These are phyloP conservation scores for Aporophyla nigra DNA, from an alignment of 2,888 invertebrate species.

Conservation along the genomic window DNA sequence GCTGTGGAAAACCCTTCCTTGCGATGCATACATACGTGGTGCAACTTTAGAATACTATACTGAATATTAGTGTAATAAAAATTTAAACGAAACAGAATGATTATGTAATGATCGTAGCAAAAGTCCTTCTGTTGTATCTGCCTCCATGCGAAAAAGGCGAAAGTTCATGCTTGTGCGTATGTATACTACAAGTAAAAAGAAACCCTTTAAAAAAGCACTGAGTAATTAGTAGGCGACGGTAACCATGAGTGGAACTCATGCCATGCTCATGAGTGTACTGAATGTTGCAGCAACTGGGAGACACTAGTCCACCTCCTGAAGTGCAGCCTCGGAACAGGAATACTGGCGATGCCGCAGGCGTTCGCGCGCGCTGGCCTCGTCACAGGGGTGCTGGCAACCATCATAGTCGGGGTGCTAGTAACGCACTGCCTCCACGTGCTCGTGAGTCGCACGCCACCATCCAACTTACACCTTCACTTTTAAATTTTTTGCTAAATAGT, in stretches of 20 bases:
- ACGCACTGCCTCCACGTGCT: constrained; percentile 97
- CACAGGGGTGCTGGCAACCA: constrained; percentile 94
- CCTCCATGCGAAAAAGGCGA: no score
- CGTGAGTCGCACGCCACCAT: constrained; percentile 76
- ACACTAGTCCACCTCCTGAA: constrained; percentile 97
- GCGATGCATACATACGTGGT: neutral
- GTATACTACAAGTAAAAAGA: neutral
- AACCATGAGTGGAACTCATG: neutral
- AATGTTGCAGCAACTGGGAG: constrained; percentile 93
- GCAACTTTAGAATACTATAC: neutral
- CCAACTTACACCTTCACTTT: neutral
- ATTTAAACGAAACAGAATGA: neutral
- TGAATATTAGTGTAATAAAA: neutral
- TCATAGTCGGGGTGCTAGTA: constrained; percentile 94
- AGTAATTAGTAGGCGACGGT: neutral
- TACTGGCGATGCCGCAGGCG: constrained; percentile 98
- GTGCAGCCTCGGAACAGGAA: constrained; percentile 98
- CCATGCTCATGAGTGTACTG: constrained; percentile 70
- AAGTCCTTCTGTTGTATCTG: neutral
- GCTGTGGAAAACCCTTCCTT: neutral
- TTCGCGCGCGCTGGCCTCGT: constrained; percentile 96
- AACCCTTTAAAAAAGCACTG: neutral
- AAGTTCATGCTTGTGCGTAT: neutral
- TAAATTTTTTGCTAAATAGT: neutral
- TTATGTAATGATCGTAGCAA: neutral